Evolutionary conservation across 2,113 vertebrate genomes (phyloP).

Genomic region (Oncorhynchus clarkii): DNA sequence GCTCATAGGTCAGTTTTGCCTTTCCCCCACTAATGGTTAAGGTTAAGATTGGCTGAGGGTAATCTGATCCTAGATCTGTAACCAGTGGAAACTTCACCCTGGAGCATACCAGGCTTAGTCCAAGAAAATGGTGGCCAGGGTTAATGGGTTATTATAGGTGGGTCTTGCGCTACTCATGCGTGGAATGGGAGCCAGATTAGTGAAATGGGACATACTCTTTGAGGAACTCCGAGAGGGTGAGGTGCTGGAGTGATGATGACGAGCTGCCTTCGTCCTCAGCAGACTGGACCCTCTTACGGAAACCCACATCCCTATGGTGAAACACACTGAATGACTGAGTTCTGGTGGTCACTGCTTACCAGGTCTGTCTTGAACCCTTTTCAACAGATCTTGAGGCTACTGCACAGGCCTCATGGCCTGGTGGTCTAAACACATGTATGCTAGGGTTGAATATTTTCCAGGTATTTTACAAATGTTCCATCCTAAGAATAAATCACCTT

Average conservation of each 20-base stretch:
- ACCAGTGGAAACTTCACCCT: too few species aligned
- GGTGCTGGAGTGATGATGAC: slow-evolving; percentile 66
- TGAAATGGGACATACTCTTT: slow-evolving; percentile 72
- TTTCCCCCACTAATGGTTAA: too few species aligned
- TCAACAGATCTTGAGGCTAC: too few species aligned
- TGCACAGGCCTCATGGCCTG: too few species aligned
- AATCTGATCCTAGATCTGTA: too few species aligned
- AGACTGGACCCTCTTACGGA: slow-evolving; percentile 78
- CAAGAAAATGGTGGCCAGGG: not conserved
- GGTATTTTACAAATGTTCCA: too few species aligned
- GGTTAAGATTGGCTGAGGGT: too few species aligned
- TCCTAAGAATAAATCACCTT: too few species aligned
- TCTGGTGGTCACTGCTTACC: slow-evolving; percentile 1
- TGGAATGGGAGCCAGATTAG: slow-evolving; percentile 41
- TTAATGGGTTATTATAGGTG: slow-evolving; percentile 44
- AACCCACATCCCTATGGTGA: slow-evolving; percentile 76
- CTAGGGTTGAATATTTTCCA: too few species aligned
- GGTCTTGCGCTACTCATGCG: slow-evolving; percentile 47
- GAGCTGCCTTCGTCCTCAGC: slow-evolving; percentile 73
- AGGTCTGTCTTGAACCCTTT: not conserved
- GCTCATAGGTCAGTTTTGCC: too few species aligned
- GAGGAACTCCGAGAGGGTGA: slow-evolving; percentile 78
- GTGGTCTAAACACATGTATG: too few species aligned
- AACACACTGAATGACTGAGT: slow-evolving; percentile 63
- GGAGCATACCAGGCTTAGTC: too few species aligned